phyloP scores from a whole-genome alignment of 2,797 vertebrate genomes.

The Sphenodon punctatus region DNA sequence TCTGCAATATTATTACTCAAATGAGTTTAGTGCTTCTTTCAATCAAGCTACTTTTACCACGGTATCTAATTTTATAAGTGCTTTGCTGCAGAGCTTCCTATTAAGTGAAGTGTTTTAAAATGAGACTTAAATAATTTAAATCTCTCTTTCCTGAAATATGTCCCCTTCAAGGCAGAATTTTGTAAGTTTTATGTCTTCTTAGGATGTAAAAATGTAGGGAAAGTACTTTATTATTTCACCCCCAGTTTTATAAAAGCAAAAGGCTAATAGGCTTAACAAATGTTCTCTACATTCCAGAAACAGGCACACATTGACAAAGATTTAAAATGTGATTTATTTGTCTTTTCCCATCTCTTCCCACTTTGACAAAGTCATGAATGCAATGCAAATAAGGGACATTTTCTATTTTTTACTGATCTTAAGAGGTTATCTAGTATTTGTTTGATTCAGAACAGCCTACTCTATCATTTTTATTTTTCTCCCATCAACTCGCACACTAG shows the following conservation, averaged over 20 bases:
- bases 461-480: neutral
- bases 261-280: slow-evolving; percentile 20
- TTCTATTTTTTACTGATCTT: neutral
- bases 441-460: neutral
- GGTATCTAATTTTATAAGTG: slow-evolving; percentile 31
- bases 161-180: neutral
- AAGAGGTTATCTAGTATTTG: neutral
- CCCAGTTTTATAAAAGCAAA: neutral
- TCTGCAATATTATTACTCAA: slow-evolving; percentile 26
- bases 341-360: slow-evolving; percentile 15
- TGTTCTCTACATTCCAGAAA: neutral
- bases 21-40: slow-evolving; percentile 25
- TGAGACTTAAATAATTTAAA: slow-evolving; percentile 47
- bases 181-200: slow-evolving; percentile 20
- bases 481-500: neutral
- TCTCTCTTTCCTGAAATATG: slow-evolving; percentile 18
- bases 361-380: slow-evolving; percentile 16
- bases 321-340: slow-evolving; percentile 9
- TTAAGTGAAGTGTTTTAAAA: slow-evolving; percentile 31
- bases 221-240: slow-evolving; percentile 13
- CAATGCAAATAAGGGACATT: neutral
- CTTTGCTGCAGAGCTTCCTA: slow-evolving; percentile 17
- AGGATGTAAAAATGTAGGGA: neutral
- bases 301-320: slow-evolving; percentile 2
- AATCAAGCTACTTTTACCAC: slow-evolving; percentile 26